Evolutionary conservation across 2,113 vertebrate species (phyloP).

Genomic region (Megatriorchis doriae): DNA sequence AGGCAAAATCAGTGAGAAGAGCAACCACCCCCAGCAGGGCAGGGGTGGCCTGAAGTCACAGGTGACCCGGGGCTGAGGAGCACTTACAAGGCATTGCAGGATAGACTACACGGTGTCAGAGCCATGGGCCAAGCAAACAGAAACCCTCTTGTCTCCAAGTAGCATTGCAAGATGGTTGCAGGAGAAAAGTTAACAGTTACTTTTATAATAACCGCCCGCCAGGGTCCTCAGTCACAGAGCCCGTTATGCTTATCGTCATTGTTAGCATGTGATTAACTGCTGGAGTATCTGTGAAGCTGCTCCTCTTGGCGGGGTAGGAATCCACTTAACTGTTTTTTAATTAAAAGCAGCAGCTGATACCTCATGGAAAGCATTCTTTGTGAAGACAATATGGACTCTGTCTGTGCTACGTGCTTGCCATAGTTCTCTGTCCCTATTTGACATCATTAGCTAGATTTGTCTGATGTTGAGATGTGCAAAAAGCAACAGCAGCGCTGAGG

Average conservation of each 20-base stretch:
- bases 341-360: conserved; percentile 1
- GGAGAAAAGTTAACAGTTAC: background rate
- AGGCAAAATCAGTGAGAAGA: background rate
- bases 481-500: background rate
- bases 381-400: background rate
- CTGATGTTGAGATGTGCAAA: background rate
- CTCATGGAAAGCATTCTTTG: background rate
- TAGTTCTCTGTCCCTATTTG: background rate
- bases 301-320: background rate
- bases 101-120: accelerated
- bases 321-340: background rate
- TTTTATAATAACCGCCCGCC: background rate
- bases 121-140: background rate
- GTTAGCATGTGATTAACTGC: background rate
- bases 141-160: background rate
- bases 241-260: background rate
- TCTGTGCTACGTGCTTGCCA: background rate
- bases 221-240: background rate
- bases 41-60: background rate
- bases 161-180: background rate
- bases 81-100: background rate
- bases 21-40: background rate
- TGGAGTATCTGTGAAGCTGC: background rate
- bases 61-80: background rate
- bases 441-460: background rate